Percentiles rank a stretch among this genome's conserved stretches.
Conservation (phyloP, 2,797 vertebrate genomes). For the Loris lydekkerianus region DNA sequence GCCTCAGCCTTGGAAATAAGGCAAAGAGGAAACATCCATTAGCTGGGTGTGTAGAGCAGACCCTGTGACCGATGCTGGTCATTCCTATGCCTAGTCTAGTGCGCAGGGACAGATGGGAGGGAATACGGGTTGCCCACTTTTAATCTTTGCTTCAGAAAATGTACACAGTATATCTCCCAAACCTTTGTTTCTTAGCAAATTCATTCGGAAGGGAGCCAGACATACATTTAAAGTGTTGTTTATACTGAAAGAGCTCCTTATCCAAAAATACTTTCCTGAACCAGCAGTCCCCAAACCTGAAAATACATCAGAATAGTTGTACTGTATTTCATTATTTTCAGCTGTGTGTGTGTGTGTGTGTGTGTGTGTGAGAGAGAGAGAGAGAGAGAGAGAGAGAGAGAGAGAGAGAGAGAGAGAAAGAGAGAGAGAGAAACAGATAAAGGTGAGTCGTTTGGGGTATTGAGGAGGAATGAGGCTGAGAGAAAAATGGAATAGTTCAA, state of each 20-base stretch:
- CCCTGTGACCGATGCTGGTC: background rate
- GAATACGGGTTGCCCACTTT: constrained; percentile 21
- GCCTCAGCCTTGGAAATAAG: constrained; percentile 75
- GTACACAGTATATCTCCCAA: constrained; percentile 3
- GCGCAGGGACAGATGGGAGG: constrained; percentile 49
- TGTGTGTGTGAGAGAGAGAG: background rate
- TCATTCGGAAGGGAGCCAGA: constrained; percentile 64
- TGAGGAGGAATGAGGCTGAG: background rate
- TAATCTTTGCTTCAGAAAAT: constrained; percentile 64
- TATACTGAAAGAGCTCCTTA: constrained; percentile 38
- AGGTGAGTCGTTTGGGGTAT: background rate
- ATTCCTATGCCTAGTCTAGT: background rate
- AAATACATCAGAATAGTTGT: background rate
- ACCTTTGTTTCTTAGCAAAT: constrained; percentile 62
- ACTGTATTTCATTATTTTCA: background rate
- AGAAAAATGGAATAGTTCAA: background rate
- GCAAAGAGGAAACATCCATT: constrained; percentile 70
- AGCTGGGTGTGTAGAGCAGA: constrained; percentile 33
- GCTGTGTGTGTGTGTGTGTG: background rate
- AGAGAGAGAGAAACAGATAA: background rate
- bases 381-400: too few species aligned
- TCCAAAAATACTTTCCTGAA: constrained; percentile 46
- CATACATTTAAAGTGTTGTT: constrained; percentile 32
- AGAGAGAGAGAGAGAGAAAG: background rate
- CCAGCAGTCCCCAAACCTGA: background rate